Conservation (phyloP, 1,140 invertebrate genomes). For the Halesus radiatus region DNA sequence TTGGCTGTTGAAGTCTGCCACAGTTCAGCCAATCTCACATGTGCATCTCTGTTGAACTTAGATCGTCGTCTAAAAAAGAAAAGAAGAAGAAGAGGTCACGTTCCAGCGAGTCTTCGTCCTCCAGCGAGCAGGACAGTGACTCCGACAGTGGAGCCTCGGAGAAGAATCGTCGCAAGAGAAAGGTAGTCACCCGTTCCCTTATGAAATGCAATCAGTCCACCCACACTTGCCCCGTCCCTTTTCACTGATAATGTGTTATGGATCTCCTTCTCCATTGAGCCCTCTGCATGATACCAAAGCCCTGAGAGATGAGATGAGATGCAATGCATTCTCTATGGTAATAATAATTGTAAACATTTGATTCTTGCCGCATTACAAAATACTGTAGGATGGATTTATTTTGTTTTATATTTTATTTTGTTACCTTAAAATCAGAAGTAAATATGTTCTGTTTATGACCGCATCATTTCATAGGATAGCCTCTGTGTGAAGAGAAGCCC, state of each 20-base stretch:
- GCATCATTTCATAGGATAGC: slow-evolving; percentile 78
- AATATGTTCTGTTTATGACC: slow-evolving; percentile 78
- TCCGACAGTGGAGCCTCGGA: slow-evolving; percentile 67
- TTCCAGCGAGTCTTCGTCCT: slow-evolving; percentile 61
- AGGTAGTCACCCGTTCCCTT: slow-evolving; percentile 63
- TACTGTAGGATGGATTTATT: slow-evolving; percentile 51
- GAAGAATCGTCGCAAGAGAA: slow-evolving; percentile 71
- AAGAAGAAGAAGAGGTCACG: slow-evolving; percentile 72
- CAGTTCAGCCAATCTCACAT: slow-evolving; percentile 4
- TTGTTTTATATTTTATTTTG: slow-evolving; percentile 54
- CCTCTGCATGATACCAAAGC: neutral
- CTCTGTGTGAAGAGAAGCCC: slow-evolving; percentile 73
- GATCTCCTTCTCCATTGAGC: neutral
- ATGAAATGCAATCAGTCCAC: slow-evolving; percentile 7
- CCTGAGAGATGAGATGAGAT: neutral
- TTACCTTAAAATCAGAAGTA: slow-evolving; percentile 58
- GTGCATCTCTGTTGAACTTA: slow-evolving; percentile 37
- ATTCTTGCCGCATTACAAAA: slow-evolving; percentile 15
- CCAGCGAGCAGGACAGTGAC: slow-evolving; percentile 65
- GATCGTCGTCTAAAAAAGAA: slow-evolving; percentile 61
- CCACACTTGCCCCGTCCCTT: slow-evolving; percentile 8
- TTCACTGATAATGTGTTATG: slow-evolving; percentile 1
- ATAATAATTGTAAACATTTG: slow-evolving; percentile 10
- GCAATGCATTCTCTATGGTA: neutral
- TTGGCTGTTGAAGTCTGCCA: neutral